phyloP scores from a whole-genome alignment of 2,113 vertebrate genomes.

The Ceratotherium simum region DNA sequence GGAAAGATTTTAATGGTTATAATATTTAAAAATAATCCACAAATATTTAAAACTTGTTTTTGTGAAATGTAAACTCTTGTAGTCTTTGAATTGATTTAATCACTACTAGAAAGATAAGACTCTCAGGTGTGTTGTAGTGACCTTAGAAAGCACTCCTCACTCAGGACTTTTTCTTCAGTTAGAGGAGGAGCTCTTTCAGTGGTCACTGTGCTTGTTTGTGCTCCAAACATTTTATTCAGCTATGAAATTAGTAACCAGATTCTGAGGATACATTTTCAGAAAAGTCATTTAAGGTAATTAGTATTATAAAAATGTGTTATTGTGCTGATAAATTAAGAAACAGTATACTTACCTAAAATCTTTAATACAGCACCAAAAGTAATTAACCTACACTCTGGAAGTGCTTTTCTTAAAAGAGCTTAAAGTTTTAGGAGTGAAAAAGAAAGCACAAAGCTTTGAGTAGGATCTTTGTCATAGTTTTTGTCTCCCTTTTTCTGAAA shows the following conservation, averaged over 20 bases:
- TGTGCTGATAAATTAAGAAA: constrained; percentile 46
- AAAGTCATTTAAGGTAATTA: neutral
- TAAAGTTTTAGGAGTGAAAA: neutral
- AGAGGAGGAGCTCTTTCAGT: neutral
- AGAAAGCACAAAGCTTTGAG: neutral
- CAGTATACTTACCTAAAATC: constrained; percentile 1
- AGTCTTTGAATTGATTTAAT: constrained; percentile 38
- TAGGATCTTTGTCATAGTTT: neutral
- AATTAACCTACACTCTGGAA: neutral
- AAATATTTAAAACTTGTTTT: constrained; percentile 34
- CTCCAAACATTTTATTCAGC: constrained; percentile 36
- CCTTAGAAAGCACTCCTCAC: neutral
- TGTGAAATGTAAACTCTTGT: neutral
- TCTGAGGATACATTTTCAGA: neutral
- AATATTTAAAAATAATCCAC: neutral
- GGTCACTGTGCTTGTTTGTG: neutral
- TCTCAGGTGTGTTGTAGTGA: neutral
- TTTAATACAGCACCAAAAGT: constrained; percentile 27
- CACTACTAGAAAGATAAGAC: neutral
- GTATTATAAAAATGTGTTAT: neutral
- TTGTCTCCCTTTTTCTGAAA: neutral
- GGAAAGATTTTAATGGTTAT: neutral
- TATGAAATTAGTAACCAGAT: constrained; percentile 38
- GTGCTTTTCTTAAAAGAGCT: constrained; percentile 18
- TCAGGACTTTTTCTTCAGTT: neutral